These are phyloP conservation scores for Chorisops tibialis DNA, from an alignment of 2,888 invertebrate species.

Conservation along the genomic window DNA sequence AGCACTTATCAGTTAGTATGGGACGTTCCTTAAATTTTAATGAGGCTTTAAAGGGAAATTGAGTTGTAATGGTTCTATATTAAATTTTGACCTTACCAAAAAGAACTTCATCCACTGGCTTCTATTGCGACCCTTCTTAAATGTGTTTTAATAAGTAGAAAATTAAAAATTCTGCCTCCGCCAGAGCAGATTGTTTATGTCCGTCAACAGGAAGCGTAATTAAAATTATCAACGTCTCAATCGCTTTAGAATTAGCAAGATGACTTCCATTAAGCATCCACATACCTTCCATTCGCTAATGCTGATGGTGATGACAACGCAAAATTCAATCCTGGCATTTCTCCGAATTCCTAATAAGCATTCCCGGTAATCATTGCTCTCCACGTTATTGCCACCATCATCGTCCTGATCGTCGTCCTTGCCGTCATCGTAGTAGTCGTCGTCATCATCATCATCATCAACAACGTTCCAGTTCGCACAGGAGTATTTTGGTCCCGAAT, in stretches of 20 bases:
- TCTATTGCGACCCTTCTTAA: no score
- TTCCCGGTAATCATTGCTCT: conserved; percentile 9
- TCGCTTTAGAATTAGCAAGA: not conserved
- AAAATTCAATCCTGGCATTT: not conserved
- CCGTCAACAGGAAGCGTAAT: not conserved
- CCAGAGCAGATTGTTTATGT: no score
- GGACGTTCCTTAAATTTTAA: no score
- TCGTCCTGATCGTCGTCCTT: not conserved
- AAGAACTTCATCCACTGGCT: no score
- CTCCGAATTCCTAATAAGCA: not conserved
- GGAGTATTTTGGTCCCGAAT: not conserved
- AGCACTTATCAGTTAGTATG: no score
- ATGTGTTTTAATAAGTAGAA: no score
- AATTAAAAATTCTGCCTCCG: no score
- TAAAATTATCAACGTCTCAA: conserved; percentile 8
- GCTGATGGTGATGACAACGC: conserved; percentile 1
- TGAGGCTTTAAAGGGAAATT: no score
- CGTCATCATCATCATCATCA: not conserved
- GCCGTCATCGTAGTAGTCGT: not conserved
- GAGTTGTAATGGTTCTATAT: no score
- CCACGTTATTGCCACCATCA: conserved; percentile 17
- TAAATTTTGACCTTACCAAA: no score
- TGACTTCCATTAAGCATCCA: not conserved
- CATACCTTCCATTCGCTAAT: not conserved
- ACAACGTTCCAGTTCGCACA: not conserved